Evolutionary conservation across 2,113 vertebrate species (phyloP).

Genomic region (Suncus etruscus): DNA sequence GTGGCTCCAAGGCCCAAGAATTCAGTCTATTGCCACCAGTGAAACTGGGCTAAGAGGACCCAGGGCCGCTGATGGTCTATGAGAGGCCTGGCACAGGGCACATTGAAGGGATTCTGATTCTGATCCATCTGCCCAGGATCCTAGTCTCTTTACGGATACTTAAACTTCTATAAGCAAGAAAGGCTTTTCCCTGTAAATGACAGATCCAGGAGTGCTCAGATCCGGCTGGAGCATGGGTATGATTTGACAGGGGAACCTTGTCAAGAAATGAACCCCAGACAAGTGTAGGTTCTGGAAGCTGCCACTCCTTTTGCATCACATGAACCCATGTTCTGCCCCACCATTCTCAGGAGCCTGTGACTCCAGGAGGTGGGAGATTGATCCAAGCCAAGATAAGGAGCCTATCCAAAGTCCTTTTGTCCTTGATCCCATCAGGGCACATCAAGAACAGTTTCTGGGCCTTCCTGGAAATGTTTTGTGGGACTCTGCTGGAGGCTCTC

Average conservation of each 20-base stretch:
- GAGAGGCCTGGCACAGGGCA: no score
- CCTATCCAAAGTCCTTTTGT: slow-evolving; percentile 36
- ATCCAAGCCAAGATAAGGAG: background rate
- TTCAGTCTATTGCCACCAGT: background rate
- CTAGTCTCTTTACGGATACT: background rate
- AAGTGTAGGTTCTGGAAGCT: background rate
- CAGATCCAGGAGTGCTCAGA: slow-evolving; percentile 7
- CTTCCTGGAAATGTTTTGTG: background rate
- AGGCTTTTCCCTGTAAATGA: background rate
- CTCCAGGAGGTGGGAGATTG: background rate
- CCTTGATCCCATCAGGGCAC: slow-evolving; percentile 1
- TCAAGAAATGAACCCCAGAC: background rate
- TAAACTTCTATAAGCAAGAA: background rate
- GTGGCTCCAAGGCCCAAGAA: slow-evolving; percentile 37
- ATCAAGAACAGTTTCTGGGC: background rate
- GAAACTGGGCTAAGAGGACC: slow-evolving; percentile 1
- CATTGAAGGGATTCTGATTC: no score
- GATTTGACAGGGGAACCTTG: background rate
- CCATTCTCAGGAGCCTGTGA: background rate
- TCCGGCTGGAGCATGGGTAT: no score
- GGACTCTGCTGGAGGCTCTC: background rate
- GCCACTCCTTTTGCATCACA: background rate
- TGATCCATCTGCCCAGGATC: no score
- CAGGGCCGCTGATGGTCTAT: background rate
- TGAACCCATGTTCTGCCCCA: background rate